Evolutionary conservation across 2,797 vertebrate species (phyloP).

Genomic region (Molossus alvarezi): DNA sequence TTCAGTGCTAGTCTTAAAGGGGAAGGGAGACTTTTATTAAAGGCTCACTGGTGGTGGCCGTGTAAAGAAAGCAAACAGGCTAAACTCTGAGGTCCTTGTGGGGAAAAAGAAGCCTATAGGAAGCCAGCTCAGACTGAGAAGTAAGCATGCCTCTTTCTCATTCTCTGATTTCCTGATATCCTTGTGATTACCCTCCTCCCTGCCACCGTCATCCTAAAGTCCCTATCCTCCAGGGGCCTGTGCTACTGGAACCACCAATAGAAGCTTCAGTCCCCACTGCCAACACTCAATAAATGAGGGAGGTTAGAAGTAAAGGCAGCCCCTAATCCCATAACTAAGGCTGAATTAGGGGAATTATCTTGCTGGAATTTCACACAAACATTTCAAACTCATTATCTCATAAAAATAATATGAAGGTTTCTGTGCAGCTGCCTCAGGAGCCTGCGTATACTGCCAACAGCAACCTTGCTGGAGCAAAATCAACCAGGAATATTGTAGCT

Average conservation of each 20-base stretch:
- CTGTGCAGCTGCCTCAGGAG: not conserved
- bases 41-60: not conserved
- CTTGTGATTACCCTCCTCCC: not conserved
- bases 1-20: conserved; percentile 38
- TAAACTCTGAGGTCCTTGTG: not conserved
- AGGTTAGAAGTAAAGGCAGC: not conserved
- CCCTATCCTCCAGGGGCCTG: not conserved
- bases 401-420: conserved; percentile 54
- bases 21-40: not conserved
- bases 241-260: not conserved
- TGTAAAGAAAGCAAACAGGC: conserved; percentile 22
- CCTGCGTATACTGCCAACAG: not conserved
- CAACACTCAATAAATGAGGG: not conserved
- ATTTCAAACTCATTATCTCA: conserved; percentile 10
- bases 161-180: conserved; percentile 35
- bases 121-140: conserved; percentile 9
- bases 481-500: not conserved
- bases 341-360: not conserved
- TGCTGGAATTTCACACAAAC: conserved; percentile 39
- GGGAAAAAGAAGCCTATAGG: not conserved
- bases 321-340: not conserved
- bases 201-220: not conserved
- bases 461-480: conserved; percentile 30
- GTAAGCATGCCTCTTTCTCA: not conserved
- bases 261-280: not conserved